Base-by-base conservation (phyloP, 2,113 vertebrate genomes). In the Callospermophilus lateralis region DNA sequence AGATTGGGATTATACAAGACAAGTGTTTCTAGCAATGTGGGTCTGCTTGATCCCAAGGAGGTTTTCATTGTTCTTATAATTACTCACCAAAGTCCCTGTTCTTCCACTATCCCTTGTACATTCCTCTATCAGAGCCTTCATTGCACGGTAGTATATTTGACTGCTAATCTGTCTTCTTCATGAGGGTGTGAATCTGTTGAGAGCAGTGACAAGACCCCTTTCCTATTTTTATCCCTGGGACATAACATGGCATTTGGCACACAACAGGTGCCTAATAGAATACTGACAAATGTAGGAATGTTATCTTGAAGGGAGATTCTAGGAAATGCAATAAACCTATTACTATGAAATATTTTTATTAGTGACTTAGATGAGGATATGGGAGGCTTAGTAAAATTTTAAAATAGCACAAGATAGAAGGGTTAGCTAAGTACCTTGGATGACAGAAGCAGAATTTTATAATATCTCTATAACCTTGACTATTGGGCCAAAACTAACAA, bases 401-500 rank as follows among this genome's bases (percentile, higher is more conserved):
- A 45, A n/a, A 84, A 92, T 88, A 55, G 61, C 76, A 80, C 17
- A 58, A 42, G 28, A 87, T 92, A 17, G 32, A 87, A 95, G 45
- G 3, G 32, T 81, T 87, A 94, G 68, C n/a, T 87, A 88, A 39
- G 83, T 85, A 90, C 13, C 1, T 70, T 96, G 34, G 48, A 63
- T 53, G 26, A 87, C 28, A 88, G 73, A 96, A 88, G 53, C 19
- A 84, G 16, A 72, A 86, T 84, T 81, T 42, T 83, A 77, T 89
- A 84, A 70, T 51, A 93, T 37, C 8, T 85, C 76, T 68, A 76
- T 1, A n/a, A n/a, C 53, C 32, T 73, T 92, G 42, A 73, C 28
- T 72, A 77, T 20, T 84, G 15, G 78, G 84, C 87, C 96, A 84
- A 92, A 95, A 84, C 76, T 84, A 93, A 85, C 24, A 93, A 88